Percentiles rank a stretch among this genome's conserved stretches.
Conservation (phyloP, 64 coral and sea anemone genomes). For the Montipora capricornis region DNA sequence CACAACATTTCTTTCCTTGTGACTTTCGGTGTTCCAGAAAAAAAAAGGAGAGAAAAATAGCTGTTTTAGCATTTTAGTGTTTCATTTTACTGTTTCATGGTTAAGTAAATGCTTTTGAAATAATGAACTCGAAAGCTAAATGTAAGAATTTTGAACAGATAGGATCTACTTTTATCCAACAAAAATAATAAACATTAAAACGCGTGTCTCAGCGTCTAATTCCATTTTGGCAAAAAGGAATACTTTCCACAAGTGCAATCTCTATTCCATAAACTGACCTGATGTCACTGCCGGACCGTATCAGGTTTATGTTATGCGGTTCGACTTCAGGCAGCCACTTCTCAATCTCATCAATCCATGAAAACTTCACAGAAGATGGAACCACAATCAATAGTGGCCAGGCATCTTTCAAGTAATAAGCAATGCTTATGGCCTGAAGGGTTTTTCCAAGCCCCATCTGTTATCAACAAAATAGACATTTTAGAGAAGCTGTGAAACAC, state of each 20-base stretch:
- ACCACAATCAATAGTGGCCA: conserved; percentile 95
- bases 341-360: conserved; percentile 99
- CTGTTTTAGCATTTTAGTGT: too few relatives aligned
- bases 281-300: conserved; percentile 91
- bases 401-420: conserved; percentile 91
- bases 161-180: too few relatives aligned
- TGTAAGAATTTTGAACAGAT: too few relatives aligned
- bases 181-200: too few relatives aligned
- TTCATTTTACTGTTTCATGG: too few relatives aligned
- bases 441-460: conserved; percentile 99
- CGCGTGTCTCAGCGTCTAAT: too few relatives aligned
- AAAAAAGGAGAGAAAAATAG: too few relatives aligned
- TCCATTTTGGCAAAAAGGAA: too few relatives aligned
- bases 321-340: conserved; percentile 96
- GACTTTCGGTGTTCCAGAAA: too few relatives aligned
- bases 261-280: conserved; percentile 19
- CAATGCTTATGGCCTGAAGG: conserved; percentile 92
- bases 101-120: too few relatives aligned
- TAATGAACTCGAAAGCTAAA: too few relatives aligned
- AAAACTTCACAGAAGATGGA: conserved; percentile 96
- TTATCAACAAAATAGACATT: neutral
- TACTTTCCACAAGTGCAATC: neutral
- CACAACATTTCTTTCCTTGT: too few relatives aligned
- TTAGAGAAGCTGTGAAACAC: neutral
- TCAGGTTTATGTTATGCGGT: conserved; percentile 88